Evolutionary conservation across 1,140 invertebrate species (phyloP).

Genomic region (Drosophila navojoa): DNA sequence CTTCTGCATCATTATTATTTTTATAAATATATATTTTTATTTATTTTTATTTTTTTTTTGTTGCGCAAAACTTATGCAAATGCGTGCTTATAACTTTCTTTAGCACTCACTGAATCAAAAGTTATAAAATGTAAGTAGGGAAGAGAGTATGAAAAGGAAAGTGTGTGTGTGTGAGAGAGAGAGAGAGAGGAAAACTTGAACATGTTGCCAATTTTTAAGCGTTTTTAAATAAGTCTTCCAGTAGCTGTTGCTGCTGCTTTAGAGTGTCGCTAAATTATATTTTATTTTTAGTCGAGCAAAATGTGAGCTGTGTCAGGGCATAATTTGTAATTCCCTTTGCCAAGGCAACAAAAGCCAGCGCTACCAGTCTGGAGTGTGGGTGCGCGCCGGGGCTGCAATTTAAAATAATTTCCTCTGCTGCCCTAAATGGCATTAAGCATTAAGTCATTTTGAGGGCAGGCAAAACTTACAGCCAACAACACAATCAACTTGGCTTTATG

Average conservation of each 20-base stretch:
- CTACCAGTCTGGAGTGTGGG: constrained; percentile 6
- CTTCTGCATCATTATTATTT: neutral
- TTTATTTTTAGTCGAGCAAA: constrained; percentile 50
- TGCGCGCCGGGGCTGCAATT: constrained; percentile 54
- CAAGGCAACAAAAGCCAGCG: constrained; percentile 41
- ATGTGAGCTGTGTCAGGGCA: constrained; percentile 49
- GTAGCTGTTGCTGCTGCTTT: neutral
- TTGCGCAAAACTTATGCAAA: constrained; percentile 69
- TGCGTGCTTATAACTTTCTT: constrained; percentile 60
- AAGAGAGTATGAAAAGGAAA: neutral
- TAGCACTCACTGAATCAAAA: constrained; percentile 56
- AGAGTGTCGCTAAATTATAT: constrained; percentile 44
- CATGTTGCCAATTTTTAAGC: constrained; percentile 72
- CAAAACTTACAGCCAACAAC: constrained; percentile 46
- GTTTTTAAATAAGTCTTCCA: constrained; percentile 63
- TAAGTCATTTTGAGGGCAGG: constrained; percentile 61
- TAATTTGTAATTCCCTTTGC: constrained; percentile 70
- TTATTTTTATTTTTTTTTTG: constrained; percentile 7
- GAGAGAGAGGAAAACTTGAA: constrained; percentile 32
- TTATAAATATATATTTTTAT: no score
- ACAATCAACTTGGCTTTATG: constrained; percentile 18
- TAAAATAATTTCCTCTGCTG: constrained; percentile 73
- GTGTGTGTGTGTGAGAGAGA: neutral
- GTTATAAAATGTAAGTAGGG: constrained; percentile 33
- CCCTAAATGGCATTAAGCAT: constrained; percentile 77